Conservation (phyloP, 1,140 invertebrate genomes). For the Berghia stephanieae region DNA sequence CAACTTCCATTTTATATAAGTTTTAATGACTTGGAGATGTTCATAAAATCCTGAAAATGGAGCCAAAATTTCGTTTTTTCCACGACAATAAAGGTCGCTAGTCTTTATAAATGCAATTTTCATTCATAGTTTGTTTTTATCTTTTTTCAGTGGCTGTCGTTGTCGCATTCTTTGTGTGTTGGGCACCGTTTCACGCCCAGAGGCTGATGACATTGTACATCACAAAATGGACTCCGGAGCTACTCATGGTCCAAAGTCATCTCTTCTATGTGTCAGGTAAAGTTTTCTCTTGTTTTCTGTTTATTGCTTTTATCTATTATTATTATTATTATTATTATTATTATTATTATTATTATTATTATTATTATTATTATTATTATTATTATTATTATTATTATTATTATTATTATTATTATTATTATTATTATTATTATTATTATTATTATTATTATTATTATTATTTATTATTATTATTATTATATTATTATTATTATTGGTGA, state of each 20-base stretch:
- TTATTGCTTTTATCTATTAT: too few species aligned
- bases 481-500: too few species aligned
- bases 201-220: constrained; percentile 78
- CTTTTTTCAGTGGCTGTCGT: constrained; percentile 73
- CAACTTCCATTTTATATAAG: background rate
- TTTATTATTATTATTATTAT: too few species aligned
- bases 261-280: constrained; percentile 53
- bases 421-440: too few species aligned
- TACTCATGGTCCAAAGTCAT: constrained; percentile 43
- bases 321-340: too few species aligned
- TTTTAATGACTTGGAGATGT: too few species aligned
- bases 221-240: constrained; percentile 41
- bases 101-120: background rate
- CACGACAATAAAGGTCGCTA: background rate
- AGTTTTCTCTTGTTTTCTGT: too few species aligned
- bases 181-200: constrained; percentile 90
- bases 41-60: background rate
- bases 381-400: too few species aligned
- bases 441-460: too few species aligned
- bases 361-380: too few species aligned
- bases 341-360: too few species aligned
- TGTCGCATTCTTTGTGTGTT: constrained; percentile 89
- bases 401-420: too few species aligned
- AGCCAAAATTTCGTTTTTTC: background rate
- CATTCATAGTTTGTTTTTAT: background rate